phyloP scores from a whole-genome alignment of 2,888 invertebrate species.

The Aphodius granarius region DNA sequence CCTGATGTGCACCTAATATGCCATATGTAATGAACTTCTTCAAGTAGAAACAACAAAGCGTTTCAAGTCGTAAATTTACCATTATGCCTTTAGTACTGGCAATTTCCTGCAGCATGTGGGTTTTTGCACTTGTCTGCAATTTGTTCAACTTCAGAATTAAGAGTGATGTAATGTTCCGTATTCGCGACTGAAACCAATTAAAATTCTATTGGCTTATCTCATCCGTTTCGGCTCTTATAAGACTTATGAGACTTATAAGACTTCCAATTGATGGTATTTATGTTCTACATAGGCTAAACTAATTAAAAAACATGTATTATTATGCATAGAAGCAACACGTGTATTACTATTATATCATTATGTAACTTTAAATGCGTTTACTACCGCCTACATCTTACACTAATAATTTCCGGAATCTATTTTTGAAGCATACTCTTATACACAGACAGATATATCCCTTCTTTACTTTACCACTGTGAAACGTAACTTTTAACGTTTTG shows the following conservation, averaged over 20 bases:
- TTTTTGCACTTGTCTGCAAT: neutral
- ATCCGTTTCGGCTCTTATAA: too few relatives aligned
- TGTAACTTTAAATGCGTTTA: neutral
- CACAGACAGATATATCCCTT: neutral
- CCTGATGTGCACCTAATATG: too few relatives aligned
- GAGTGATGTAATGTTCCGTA: neutral
- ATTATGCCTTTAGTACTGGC: neutral
- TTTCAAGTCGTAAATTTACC: neutral
- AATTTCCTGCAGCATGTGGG: neutral
- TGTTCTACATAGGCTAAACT: too few relatives aligned
- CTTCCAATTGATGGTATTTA: too few relatives aligned
- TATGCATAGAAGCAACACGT: too few relatives aligned
- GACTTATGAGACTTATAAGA: too few relatives aligned
- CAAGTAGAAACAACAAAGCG: neutral
- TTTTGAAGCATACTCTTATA: neutral
- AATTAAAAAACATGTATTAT: too few relatives aligned
- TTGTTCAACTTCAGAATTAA: neutral
- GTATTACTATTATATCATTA: neutral
- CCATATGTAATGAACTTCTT: too few relatives aligned
- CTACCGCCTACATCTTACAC: neutral
- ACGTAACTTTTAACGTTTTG: neutral
- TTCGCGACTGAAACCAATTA: neutral
- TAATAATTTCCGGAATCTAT: neutral
- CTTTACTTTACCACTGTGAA: neutral
- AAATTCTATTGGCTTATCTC: neutral